These are phyloP conservation scores for Thrips palmi DNA, from an alignment of 1,140 invertebrate genomes.

Conservation along the genomic window DNA sequence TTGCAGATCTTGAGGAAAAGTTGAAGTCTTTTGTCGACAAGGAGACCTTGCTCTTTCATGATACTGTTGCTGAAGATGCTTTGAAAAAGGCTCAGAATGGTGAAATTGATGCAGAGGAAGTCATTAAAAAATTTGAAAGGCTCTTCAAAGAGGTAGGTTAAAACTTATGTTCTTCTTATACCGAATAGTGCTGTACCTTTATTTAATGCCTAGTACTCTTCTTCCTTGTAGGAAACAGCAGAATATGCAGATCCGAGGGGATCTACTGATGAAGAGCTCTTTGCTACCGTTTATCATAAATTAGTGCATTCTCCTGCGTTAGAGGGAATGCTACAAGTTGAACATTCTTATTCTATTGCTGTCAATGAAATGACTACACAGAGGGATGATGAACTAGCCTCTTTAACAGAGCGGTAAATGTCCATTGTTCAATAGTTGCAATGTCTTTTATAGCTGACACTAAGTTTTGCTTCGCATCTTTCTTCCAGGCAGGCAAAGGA, in stretches of 20 bases:
- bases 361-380: slow-evolving; percentile 43
- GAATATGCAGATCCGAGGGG: slow-evolving; percentile 47
- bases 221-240: slow-evolving; percentile 24
- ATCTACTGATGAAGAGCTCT: slow-evolving; percentile 53
- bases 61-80: slow-evolving; percentile 27
- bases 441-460: too few relatives aligned
- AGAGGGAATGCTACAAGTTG: slow-evolving; percentile 55
- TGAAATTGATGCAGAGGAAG: slow-evolving; percentile 39
- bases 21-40: slow-evolving; percentile 24
- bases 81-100: slow-evolving; percentile 30
- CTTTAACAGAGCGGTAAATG: too few relatives aligned
- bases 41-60: slow-evolving; percentile 31
- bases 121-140: slow-evolving; percentile 47
- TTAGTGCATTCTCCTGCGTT: slow-evolving; percentile 65
- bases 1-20: slow-evolving; percentile 21
- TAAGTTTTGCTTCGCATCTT: too few relatives aligned
- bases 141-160: slow-evolving; percentile 41
- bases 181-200: background rate
- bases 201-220: background rate
- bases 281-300: slow-evolving; percentile 61
- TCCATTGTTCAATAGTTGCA: too few relatives aligned
- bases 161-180: background rate
- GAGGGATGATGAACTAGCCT: too few relatives aligned
- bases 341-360: slow-evolving; percentile 55
- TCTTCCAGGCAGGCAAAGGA: slow-evolving; percentile 42